phyloP scores from a whole-genome alignment of 2,113 vertebrate genomes.

The Pristiophorus japonicus region DNA sequence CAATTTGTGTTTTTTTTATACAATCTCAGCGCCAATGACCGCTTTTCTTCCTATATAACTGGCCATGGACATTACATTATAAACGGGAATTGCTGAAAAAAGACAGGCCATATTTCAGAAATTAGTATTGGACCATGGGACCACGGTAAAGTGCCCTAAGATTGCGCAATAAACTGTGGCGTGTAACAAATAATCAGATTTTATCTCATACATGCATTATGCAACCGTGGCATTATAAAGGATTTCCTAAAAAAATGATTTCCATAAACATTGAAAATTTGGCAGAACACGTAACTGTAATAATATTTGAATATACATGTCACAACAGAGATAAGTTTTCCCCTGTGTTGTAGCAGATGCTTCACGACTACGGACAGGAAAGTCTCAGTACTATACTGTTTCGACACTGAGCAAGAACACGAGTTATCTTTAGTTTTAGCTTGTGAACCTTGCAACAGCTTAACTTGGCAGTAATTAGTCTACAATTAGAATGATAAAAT shows the following conservation, averaged over 20 bases:
- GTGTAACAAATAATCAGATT: not conserved
- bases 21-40: not conserved
- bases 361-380: not conserved
- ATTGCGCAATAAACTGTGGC: not conserved
- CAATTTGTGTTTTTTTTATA: not conserved
- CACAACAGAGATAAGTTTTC: not conserved
- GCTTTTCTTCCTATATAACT: not conserved
- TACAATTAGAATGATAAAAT: not conserved
- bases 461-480: constrained; percentile 1
- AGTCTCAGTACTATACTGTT: not conserved
- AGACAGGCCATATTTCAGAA: not conserved
- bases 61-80: not conserved
- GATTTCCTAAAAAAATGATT: not conserved
- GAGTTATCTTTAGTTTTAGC: not conserved
- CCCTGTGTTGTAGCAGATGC: not conserved
- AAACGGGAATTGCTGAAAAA: not conserved
- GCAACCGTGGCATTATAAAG: not conserved
- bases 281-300: not conserved
- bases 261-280: not conserved
- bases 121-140: too few relatives aligned
- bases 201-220: not conserved
- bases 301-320: not conserved
- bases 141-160: not conserved
- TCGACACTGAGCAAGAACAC: not conserved
- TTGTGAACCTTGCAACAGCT: not conserved